Conservation (phyloP, 30 jellyfish, hydroid and myxozoan genomes). For the Sanderia malayensis region DNA sequence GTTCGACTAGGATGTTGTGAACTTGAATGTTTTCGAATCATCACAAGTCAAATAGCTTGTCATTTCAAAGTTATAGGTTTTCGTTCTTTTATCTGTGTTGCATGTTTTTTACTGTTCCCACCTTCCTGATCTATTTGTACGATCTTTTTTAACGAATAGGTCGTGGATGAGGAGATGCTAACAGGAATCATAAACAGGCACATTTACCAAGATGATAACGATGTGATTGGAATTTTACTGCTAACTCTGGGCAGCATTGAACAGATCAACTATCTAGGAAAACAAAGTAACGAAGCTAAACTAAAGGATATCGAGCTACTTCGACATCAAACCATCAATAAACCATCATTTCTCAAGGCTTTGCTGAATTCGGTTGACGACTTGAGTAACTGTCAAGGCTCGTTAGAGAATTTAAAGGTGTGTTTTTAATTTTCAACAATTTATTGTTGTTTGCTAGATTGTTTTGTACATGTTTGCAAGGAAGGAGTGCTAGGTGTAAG, state of each 20-base stretch:
- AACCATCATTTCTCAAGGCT: constrained; percentile 14
- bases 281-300: background rate
- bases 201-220: constrained; percentile 70
- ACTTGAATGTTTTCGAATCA: no score
- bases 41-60: no score
- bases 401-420: constrained; percentile 46
- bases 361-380: constrained; percentile 38
- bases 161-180: constrained; percentile 41
- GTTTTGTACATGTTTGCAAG: background rate
- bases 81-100: no score
- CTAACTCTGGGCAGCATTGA: constrained; percentile 52
- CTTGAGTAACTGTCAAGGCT: constrained; percentile 12
- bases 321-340: background rate
- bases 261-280: constrained; percentile 4
- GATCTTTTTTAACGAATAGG: constrained; percentile 4
- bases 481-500: no score
- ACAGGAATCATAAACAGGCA: constrained; percentile 48
- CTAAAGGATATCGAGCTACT: background rate
- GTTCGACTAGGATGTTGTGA: no score
- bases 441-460: background rate
- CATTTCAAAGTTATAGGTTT: no score
- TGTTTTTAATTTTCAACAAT: background rate
- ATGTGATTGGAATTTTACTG: constrained; percentile 40
- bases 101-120: no score
- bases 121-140: no score